A percentile compares a stretch with the other conserved stretches of the same genome.
Evolutionary conservation across 2,113 vertebrate species (phyloP).

Genomic region (Oryzias celebensis): DNA sequence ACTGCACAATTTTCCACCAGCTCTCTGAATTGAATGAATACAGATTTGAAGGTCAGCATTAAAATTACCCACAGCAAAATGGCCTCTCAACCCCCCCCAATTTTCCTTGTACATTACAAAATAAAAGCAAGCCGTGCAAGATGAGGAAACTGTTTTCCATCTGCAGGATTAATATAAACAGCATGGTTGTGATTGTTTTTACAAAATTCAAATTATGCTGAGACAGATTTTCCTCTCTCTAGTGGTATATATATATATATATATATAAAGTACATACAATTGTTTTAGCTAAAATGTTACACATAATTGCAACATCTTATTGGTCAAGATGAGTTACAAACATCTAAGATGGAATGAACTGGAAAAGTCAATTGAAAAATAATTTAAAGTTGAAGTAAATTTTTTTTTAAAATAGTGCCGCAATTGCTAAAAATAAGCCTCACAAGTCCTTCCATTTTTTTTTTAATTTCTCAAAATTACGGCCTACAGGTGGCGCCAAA

Average conservation of each 20-base stretch:
- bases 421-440: not conserved
- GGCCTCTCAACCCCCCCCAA: slow-evolving; percentile 41
- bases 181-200: slow-evolving; percentile 69
- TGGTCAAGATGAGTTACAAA: too few species aligned
- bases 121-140: slow-evolving; percentile 64
- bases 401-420: too few species aligned
- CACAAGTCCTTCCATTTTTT: slow-evolving; percentile 25
- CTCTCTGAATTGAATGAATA: slow-evolving; percentile 56
- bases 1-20: slow-evolving; percentile 53
- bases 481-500: slow-evolving; percentile 88
- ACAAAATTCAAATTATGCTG: slow-evolving; percentile 70
- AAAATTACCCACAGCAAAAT: slow-evolving; percentile 68
- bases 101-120: slow-evolving; percentile 62
- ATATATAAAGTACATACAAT: too few species aligned
- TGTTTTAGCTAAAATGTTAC: too few species aligned
- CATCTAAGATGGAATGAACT: too few species aligned
- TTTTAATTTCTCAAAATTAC: slow-evolving; percentile 79
- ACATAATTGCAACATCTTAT: too few species aligned
- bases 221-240: slow-evolving; percentile 52
- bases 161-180: slow-evolving; percentile 75
- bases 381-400: not conserved
- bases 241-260: not conserved
- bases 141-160: slow-evolving; percentile 71
- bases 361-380: too few species aligned
- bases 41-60: slow-evolving; percentile 71